A percentile compares a stretch with the other conserved stretches of the same genome.
Conservation (phyloP, 2,888 invertebrate species). For the Pandemis cinnamomeana region DNA sequence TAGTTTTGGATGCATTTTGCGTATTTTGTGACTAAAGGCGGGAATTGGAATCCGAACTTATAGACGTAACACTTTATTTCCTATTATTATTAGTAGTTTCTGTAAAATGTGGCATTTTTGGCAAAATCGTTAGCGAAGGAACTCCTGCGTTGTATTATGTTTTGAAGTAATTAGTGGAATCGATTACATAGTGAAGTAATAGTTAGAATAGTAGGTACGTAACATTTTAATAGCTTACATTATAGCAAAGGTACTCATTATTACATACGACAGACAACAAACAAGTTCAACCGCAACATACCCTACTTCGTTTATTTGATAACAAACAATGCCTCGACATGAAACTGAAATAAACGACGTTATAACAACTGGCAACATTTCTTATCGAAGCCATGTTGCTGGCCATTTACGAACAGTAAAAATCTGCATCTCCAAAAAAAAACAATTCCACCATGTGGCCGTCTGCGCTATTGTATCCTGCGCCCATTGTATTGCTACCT, state of each 20-base stretch:
- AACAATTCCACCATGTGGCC: slow-evolving; percentile 71
- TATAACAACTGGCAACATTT: slow-evolving; percentile 26
- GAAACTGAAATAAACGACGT: slow-evolving; percentile 10
- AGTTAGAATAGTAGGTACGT: no score
- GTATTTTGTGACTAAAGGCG: slow-evolving; percentile 67
- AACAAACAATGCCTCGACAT: neutral
- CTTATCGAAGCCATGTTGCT: slow-evolving; percentile 50
- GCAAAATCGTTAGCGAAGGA: no score
- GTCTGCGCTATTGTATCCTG: slow-evolving; percentile 70
- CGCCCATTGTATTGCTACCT: slow-evolving; percentile 73
- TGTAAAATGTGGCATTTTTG: no score
- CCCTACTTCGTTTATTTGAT: neutral
- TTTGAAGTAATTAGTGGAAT: no score
- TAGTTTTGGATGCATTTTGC: slow-evolving; percentile 6
- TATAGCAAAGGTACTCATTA: no score
- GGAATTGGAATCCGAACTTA: slow-evolving; percentile 26
- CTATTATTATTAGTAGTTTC: no score
- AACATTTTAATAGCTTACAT: no score
- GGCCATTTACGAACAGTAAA: slow-evolving; percentile 68
- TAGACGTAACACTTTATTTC: no score
- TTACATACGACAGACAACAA: neutral
- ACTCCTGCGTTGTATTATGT: no score
- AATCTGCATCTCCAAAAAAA: slow-evolving; percentile 69
- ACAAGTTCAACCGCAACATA: neutral
- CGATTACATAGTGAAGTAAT: no score